These are phyloP conservation scores for Zhuqinia jingwanae DNA, from an alignment of 2,888 invertebrate species.

Conservation along the genomic window DNA sequence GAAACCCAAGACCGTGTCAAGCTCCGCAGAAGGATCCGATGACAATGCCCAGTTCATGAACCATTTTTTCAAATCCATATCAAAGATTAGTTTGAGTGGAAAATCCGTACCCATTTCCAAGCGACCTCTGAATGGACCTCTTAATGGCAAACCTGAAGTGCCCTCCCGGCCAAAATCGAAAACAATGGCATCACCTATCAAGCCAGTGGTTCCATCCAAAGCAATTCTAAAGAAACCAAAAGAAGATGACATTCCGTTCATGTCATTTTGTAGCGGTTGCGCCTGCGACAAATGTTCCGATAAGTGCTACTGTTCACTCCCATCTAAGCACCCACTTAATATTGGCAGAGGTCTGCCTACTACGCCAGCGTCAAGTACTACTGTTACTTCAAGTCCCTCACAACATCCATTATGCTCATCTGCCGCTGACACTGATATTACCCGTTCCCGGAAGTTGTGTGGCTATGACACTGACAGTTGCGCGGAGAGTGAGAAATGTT, in stretches of 20 bases:
- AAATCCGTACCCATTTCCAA: conserved; percentile 46
- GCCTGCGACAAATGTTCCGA: conserved; percentile 88
- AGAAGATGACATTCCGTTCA: conserved; percentile 75
- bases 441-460: conserved; percentile 83
- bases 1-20: conserved; percentile 39
- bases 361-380: conserved; percentile 57
- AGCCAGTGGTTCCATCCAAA: conserved; percentile 66
- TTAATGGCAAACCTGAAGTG: neutral
- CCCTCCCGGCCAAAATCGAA: conserved; percentile 22
- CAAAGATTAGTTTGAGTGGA: conserved; percentile 73
- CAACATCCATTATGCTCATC: conserved; percentile 45
- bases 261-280: conserved; percentile 88
- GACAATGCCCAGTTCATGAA: conserved; percentile 79
- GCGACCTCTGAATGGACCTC: too few species aligned
- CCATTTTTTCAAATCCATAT: conserved; percentile 78
- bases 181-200: conserved; percentile 50
- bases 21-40: conserved; percentile 67
- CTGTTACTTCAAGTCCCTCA: conserved; percentile 54
- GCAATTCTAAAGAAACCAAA: conserved; percentile 75
- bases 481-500: conserved; percentile 82
- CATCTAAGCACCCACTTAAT: conserved; percentile 79
- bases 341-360: conserved; percentile 66
- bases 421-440: conserved; percentile 56
- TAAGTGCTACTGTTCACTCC: conserved; percentile 91
- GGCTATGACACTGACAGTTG: conserved; percentile 94